Evolutionary conservation across 2,113 vertebrate species (phyloP), one percentile per base, ranked within the genome.

Genomic region (Taxidea taxus): DNA sequence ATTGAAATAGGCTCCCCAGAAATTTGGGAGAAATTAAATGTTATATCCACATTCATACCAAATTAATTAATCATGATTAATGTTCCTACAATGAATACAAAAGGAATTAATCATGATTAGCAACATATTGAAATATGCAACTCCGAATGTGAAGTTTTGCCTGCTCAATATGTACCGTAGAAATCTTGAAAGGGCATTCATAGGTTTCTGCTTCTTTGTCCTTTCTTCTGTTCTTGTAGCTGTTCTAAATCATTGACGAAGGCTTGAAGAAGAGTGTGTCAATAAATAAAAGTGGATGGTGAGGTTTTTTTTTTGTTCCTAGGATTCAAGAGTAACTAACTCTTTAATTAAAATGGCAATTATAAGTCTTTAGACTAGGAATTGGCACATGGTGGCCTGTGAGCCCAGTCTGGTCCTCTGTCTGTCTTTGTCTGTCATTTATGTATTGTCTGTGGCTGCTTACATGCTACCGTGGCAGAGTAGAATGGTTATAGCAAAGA

Each of bases 11-110:
- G 11, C 77, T 97, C 91, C 95, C 88, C 92, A 97, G 92, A 98
- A 98, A 98, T 98, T 78, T 85, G 64, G 88, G 72, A 98, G 91
- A 98, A 98, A 98, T 98, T 97, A 97, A 98, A 97, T 98, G 70
- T 96, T 98, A 96, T 98, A 92, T 98, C 97, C 87, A 97, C 87
- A 94, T 97, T 98, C 92, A 97, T 21, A 3, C 8, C 94, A 98
- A 98, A 98, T 97, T 21, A 98, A 98, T 98, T 98, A 90, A 97
- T 97, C 97, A 91, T 98, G 95, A 98, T 98, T 98, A 98, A 96
- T 95, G 64, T 92, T 97, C 97, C 77, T 98, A 82, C 88, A 97
- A 98, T 98, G 81, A 98, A 97, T 97, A 98, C 97, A 98, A 98
- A 98, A 98, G 60, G 44, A 98, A 98, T 98, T 98, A 98, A 97